Evolutionary conservation across 2,797 vertebrate species (phyloP).

Genomic region (Nyctibius grandis): DNA sequence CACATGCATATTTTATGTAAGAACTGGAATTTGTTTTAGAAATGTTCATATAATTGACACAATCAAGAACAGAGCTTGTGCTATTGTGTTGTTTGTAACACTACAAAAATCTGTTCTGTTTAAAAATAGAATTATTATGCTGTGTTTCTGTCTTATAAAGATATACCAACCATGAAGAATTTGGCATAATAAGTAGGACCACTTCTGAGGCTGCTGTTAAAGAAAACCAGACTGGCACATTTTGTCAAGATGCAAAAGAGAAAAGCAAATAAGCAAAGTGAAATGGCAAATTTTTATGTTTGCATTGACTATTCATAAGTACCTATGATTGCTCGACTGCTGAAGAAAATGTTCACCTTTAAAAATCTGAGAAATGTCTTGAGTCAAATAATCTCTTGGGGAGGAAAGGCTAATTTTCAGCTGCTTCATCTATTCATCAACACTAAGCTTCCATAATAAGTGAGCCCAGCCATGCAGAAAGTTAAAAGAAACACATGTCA

Average conservation of each 20-base stretch:
- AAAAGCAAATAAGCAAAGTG: background rate
- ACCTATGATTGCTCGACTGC: background rate
- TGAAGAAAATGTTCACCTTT: constrained; percentile 27
- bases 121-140: constrained; percentile 19
- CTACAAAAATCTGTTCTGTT: constrained; percentile 7
- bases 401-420: constrained; percentile 36
- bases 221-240: background rate
- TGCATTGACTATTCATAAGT: constrained; percentile 14
- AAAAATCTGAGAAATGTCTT: constrained; percentile 22
- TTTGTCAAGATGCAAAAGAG: background rate
- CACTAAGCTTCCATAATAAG: constrained; percentile 46
- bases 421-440: constrained; percentile 43
- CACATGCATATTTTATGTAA: background rate
- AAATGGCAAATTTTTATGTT: constrained; percentile 25
- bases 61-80: background rate
- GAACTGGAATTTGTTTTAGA: constrained; percentile 4
- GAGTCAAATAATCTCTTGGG: constrained; percentile 29
- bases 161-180: background rate
- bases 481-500: constrained; percentile 9
- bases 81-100: background rate
- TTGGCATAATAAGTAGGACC: background rate
- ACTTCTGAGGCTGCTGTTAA: constrained; percentile 14
- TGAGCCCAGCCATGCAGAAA: background rate
- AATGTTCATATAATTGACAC: background rate
- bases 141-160: background rate